Evolutionary conservation across 2,113 vertebrate species (phyloP).

Genomic region (Bettongia penicillata): DNA sequence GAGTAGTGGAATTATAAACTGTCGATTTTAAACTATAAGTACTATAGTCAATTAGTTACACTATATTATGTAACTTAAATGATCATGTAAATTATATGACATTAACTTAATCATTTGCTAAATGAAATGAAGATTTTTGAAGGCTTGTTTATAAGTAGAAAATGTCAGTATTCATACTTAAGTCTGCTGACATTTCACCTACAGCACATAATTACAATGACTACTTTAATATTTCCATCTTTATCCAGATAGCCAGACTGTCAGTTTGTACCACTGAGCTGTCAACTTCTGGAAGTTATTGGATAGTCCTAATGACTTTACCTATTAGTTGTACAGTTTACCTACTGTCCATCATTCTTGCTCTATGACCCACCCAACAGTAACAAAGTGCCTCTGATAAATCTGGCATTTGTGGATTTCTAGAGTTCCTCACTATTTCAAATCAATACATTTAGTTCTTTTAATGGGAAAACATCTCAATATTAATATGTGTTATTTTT

Average conservation of each 20-base stretch:
- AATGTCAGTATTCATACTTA: not conserved
- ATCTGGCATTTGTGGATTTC: not conserved
- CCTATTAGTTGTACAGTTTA: not conserved
- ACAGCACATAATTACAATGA: not conserved
- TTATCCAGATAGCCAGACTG: not conserved
- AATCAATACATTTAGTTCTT: slow-evolving; percentile 16
- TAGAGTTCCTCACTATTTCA: not conserved
- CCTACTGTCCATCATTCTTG: not conserved
- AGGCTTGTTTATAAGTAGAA: not conserved
- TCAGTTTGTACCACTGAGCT: not conserved
- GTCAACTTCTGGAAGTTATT: not conserved
- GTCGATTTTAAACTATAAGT: not conserved
- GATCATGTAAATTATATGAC: not conserved
- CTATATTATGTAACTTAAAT: not conserved
- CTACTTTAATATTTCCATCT: not conserved
- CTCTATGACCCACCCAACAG: not conserved
- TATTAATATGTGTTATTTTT: not conserved
- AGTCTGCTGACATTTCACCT: not conserved
- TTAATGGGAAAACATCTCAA: not conserved
- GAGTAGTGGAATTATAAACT: not conserved
- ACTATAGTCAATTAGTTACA: not conserved
- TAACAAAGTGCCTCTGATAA: not conserved
- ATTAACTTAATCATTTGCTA: not conserved
- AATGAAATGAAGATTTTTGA: not conserved
- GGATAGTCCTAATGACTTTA: not conserved